Evolutionary conservation across 1,140 invertebrate species (phyloP).

Genomic region (Pseudomyrmex pallidus): DNA sequence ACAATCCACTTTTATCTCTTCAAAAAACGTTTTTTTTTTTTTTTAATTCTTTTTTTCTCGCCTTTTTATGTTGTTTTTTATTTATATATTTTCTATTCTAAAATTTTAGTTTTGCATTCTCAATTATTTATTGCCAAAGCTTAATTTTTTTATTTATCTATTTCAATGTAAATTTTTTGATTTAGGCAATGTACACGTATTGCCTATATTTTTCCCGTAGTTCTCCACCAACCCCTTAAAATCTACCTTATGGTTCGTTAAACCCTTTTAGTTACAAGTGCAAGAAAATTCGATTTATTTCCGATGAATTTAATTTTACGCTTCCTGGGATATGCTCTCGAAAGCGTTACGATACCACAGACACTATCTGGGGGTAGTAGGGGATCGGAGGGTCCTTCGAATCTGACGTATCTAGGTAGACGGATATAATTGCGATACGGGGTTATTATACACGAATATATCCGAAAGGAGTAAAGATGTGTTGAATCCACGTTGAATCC

Average conservation of each 20-base stretch:
- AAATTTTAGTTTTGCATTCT: neutral
- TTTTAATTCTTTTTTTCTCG: neutral
- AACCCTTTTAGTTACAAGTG: constrained; percentile 70
- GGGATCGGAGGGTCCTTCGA: no score
- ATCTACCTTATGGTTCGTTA: constrained; percentile 81
- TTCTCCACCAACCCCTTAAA: constrained; percentile 23
- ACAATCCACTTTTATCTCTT: neutral
- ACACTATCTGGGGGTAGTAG: no score
- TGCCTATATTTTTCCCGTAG: neutral
- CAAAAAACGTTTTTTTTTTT: constrained; percentile 11
- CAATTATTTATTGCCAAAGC: neutral
- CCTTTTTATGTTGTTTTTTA: neutral
- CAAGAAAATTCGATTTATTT: constrained; percentile 80
- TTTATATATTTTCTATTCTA: neutral
- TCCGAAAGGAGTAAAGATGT: neutral
- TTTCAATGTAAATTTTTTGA: neutral
- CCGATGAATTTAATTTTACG: constrained; percentile 82
- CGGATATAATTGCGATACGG: no score
- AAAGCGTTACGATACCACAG: neutral
- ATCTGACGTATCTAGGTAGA: no score
- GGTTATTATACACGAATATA: neutral
- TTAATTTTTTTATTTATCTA: neutral
- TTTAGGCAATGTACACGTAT: neutral
- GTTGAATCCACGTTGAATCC: neutral
- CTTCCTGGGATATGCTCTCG: constrained; percentile 38